A percentile compares a stretch with the other conserved stretches of the same genome.
Evolutionary conservation across 2,888 invertebrate species (phyloP).

Genomic region (Artemia sinica): DNA sequence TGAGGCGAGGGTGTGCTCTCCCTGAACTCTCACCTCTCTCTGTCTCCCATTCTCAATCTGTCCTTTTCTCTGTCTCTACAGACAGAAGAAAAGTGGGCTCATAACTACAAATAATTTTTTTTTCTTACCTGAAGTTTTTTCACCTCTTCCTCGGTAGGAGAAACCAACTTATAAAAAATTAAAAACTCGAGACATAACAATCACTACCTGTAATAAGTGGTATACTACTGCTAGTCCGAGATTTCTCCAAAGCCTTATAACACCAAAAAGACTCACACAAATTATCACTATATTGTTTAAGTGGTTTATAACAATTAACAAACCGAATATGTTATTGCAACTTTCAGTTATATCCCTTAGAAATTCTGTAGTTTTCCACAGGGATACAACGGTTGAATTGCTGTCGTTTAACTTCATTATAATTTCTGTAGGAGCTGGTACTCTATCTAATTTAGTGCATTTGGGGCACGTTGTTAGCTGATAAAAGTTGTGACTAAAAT

Average conservation of each 20-base stretch:
- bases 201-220: too few relatives aligned
- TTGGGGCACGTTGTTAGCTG: constrained; percentile 3
- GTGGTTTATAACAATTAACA: neutral
- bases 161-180: too few relatives aligned
- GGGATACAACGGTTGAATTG: neutral
- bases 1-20: too few relatives aligned
- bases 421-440: neutral
- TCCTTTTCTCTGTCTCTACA: too few relatives aligned
- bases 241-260: neutral
- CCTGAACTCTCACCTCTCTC: too few relatives aligned
- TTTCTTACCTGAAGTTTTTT: too few relatives aligned
- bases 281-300: neutral
- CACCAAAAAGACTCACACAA: neutral
- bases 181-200: too few relatives aligned
- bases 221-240: neutral
- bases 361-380: constrained; percentile 1
- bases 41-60: too few relatives aligned
- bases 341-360: neutral
- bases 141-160: too few relatives aligned
- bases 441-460: constrained; percentile 2
- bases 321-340: neutral
- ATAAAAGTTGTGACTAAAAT: neutral
- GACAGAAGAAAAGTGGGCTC: too few relatives aligned
- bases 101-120: too few relatives aligned
- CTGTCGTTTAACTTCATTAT: neutral